Base-by-base conservation (phyloP, 2,888 invertebrate genomes). In the Icerya purchasi region DNA sequence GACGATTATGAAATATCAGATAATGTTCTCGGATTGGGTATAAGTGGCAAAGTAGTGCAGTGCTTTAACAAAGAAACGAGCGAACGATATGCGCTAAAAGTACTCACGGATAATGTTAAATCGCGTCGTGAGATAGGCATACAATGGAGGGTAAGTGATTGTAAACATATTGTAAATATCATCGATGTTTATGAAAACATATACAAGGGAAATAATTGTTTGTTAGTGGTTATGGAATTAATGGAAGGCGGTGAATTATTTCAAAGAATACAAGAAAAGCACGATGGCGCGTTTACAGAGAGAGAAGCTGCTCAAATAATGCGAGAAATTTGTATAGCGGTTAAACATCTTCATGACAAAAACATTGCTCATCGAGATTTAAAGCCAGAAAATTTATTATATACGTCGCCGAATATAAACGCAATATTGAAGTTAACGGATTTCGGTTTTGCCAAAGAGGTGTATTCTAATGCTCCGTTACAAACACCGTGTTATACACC, bases 221-320 rank as follows among this genome's bases (percentile, higher is more conserved):
- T 98, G 1, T 78, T 98, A 5, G 91, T 98, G 50, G 86, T 98
- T n/a, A 98, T 98, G 97, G 98, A 98, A 78, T 93, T 94, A 86
- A 97, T 98, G 97, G 91, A 90, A 71, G 97, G 97, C 2, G 97
- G 97, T 1, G 97, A 98, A 72, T 76, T 98, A 61, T 98, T 98
- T 75, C 87, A 89, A 70, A 79, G 94, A 69, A 98, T 98, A 70
- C 96, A 98, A 75, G 92, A 94, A 66, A 80, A 89, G 65, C 83
- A 86, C 62, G 91, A 93, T 67, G 87, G 88, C 2, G 92, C 96
- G 23, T 98, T 98, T 73, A 97, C 94, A 8, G 97, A 98, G 73
- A 76, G 96, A 74, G 92, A 92, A 73, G 91, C 90, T 56, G 90
- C 91, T 54, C 83, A 88, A 76, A 86, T 97, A 68, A 94, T 97